Conservation (phyloP, 2,888 invertebrate species). For the Gymnocheta viridis region DNA sequence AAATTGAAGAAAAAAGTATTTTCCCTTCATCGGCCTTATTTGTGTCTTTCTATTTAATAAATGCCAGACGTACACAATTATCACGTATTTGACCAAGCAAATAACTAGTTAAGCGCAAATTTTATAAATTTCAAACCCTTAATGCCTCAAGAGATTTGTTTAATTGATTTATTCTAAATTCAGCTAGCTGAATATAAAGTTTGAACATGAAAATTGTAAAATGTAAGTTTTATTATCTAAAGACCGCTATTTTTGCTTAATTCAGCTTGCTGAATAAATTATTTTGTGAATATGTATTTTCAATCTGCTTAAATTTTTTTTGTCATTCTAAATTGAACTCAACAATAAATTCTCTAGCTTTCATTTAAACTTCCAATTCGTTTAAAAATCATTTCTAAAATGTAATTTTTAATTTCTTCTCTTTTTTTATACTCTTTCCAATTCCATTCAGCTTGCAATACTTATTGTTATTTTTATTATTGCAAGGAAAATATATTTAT, state of each 20-base stretch:
- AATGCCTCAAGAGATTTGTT: background rate
- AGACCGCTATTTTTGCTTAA: background rate
- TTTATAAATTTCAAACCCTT: too few species aligned
- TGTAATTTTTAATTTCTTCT: slow-evolving; percentile 33
- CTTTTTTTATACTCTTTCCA: background rate
- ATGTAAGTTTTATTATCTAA: background rate
- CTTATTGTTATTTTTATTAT: slow-evolving; percentile 57
- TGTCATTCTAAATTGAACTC: background rate
- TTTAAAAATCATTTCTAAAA: slow-evolving; percentile 6
- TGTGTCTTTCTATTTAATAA: too few species aligned
- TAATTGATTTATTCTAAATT: background rate
- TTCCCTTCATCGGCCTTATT: too few species aligned
- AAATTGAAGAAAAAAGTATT: too few species aligned
- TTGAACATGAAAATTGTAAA: background rate
- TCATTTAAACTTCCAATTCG: background rate
- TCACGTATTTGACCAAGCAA: too few species aligned
- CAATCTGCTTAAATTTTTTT: background rate
- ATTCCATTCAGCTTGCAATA: background rate
- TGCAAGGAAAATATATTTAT: slow-evolving; percentile 23
- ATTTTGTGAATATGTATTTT: too few species aligned
- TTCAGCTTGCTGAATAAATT: slow-evolving; percentile 32
- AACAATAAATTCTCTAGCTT: background rate
- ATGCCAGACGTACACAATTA: too few species aligned
- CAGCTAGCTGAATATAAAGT: slow-evolving; percentile 2
- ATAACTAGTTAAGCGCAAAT: too few species aligned